Evolutionary conservation across 1,140 invertebrate genomes (phyloP).

Genomic region (Copidosoma floridanum): DNA sequence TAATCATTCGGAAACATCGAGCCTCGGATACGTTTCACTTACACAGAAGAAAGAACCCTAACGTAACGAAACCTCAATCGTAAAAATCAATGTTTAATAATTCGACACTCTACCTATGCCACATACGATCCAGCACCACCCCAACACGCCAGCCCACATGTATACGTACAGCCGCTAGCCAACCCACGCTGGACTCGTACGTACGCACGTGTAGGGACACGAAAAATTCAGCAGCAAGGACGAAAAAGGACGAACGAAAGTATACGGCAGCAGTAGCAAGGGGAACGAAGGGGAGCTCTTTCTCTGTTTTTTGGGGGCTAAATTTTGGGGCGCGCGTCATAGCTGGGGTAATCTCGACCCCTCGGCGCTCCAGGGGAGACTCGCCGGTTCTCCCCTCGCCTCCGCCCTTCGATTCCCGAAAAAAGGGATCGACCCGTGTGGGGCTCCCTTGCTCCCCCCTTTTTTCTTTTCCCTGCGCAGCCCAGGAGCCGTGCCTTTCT

Average conservation of each 20-base stretch:
- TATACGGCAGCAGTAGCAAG: constrained; percentile 2
- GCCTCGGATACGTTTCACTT: too few species aligned
- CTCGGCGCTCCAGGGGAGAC: constrained; percentile 33
- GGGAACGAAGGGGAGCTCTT: constrained; percentile 15
- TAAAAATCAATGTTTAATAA: constrained; percentile 9
- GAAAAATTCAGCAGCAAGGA: too few species aligned
- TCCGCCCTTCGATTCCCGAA: constrained; percentile 37
- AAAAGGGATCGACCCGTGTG: constrained; percentile 46
- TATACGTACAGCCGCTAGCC: neutral
- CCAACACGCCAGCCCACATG: neutral
- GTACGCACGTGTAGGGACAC: neutral
- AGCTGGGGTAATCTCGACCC: constrained; percentile 29
- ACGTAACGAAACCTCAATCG: too few species aligned
- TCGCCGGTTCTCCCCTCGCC: constrained; percentile 31
- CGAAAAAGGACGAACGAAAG: neutral
- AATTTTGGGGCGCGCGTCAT: constrained; percentile 36
- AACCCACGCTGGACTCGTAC: too few species aligned
- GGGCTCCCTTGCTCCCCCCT: neutral
- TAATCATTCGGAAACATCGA: too few species aligned
- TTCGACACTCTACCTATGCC: too few species aligned
- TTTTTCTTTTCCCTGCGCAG: neutral
- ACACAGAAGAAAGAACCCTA: too few species aligned
- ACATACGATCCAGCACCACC: neutral
- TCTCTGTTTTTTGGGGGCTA: constrained; percentile 36
- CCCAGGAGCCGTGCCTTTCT: too few species aligned